A percentile compares a stretch with the other conserved stretches of the same genome.
Conservation (phyloP, 2,888 invertebrate genomes). For the Platycheirus albimanus region DNA sequence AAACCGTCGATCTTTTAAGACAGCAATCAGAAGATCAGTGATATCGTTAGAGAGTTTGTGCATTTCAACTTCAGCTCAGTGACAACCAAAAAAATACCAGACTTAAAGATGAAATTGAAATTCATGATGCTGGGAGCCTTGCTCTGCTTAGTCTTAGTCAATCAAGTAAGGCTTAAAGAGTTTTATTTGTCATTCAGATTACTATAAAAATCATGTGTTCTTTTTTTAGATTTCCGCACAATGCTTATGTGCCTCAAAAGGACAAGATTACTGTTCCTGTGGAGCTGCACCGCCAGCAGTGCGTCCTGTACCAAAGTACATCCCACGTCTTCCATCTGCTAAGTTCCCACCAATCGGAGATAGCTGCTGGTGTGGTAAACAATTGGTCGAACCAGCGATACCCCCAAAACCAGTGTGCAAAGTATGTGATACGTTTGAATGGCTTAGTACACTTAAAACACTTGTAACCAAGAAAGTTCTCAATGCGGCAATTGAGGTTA, state of each 20-base stretch:
- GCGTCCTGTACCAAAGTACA: conserved; percentile 56
- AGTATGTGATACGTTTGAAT: conserved; percentile 80
- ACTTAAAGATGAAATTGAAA: conserved; percentile 33
- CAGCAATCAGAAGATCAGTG: conserved; percentile 49
- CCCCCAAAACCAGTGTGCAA: conserved; percentile 77
- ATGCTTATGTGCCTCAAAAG: conserved; percentile 80
- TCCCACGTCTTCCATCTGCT: conserved; percentile 73
- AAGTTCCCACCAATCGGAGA: conserved; percentile 80
- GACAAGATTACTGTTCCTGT: conserved; percentile 78
- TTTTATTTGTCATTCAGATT: not conserved
- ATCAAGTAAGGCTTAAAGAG: conserved; percentile 28
- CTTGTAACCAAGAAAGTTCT: conserved; percentile 78
- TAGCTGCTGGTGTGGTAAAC: conserved; percentile 81
- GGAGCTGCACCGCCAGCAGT: conserved; percentile 11
- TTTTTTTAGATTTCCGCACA: conserved; percentile 76
- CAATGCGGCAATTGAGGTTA: conserved; percentile 77
- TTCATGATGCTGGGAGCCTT: conserved; percentile 50
- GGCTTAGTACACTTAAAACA: conserved; percentile 78
- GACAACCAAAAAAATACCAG: not conserved
- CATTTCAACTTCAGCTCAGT: conserved; percentile 18
- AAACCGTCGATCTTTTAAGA: conserved; percentile 41
- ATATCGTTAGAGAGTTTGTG: conserved; percentile 27
- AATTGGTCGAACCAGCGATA: conserved; percentile 81
- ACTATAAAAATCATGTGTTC: not conserved
- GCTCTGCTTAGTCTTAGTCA: conserved; percentile 37